phyloP scores from a whole-genome alignment of 2,888 invertebrate species.

The Chrysodeixis includens region DNA sequence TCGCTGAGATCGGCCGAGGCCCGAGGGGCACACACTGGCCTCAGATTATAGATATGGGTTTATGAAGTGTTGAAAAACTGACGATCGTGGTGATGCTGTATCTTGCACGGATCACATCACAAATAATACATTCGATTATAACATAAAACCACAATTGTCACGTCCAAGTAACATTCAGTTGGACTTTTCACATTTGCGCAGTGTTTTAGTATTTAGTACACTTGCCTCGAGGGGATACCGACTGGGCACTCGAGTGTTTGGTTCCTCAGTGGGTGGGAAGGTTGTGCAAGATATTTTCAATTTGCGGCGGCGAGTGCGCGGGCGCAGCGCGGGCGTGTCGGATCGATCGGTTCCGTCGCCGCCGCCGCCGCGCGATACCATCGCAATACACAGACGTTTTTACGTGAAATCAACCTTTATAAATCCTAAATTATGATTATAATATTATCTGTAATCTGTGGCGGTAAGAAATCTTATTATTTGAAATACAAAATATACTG shows the following conservation, averaged over 20 bases:
- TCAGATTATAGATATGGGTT: conserved; percentile 1
- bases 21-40: neutral
- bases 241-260: neutral
- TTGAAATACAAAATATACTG: neutral
- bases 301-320: conserved; percentile 41
- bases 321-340: conserved; percentile 56
- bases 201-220: neutral
- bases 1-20: conserved; percentile 5
- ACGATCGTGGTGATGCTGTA: neutral
- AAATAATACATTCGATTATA: neutral
- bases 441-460: conserved; percentile 22
- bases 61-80: conserved; percentile 3
- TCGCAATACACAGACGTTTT: conserved; percentile 29
- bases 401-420: conserved; percentile 50
- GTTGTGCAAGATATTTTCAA: conserved; percentile 62
- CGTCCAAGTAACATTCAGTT: neutral
- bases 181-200: neutral
- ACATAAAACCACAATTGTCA: neutral
- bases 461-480: neutral
- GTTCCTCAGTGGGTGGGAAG: conserved; percentile 12
- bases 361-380: conserved; percentile 42
- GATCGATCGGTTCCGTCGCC: conserved; percentile 66
- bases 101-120: neutral
- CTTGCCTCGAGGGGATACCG: neutral
- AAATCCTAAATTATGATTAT: conserved; percentile 17